These are phyloP conservation scores for Platynereis dumerilii DNA, from an alignment of 2,888 invertebrate genomes.

Conservation along the genomic window DNA sequence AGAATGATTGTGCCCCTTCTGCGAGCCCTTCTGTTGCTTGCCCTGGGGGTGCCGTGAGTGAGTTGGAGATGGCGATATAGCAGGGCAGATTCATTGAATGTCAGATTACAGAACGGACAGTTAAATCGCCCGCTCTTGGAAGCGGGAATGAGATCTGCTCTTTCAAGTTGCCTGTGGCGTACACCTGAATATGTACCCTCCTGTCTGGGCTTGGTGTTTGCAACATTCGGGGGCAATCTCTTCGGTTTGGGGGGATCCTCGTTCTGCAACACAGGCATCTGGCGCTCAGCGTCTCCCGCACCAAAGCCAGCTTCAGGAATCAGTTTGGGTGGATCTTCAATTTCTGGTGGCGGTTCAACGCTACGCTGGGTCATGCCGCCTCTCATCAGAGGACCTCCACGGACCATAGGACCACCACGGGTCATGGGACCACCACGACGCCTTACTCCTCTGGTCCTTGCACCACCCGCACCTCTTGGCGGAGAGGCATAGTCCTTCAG, in stretches of 20 bases:
- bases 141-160: constrained; percentile 2
- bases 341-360: background rate
- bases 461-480: background rate
- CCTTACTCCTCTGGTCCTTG: constrained; percentile 4
- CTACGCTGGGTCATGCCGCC: too few species aligned
- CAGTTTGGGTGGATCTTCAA: constrained; percentile 13
- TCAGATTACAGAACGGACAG: constrained; percentile 20
- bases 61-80: constrained; percentile 16
- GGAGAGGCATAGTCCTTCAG: constrained; percentile 28
- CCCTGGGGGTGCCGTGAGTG: constrained; percentile 19
- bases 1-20: constrained; percentile 21
- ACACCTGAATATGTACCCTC: background rate
- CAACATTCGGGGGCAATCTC: too few species aligned
- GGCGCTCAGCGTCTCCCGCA: background rate
- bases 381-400: too few species aligned
- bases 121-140: constrained; percentile 22
- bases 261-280: constrained; percentile 18
- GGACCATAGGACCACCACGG: background rate
- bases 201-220: too few species aligned
- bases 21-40: constrained; percentile 18
- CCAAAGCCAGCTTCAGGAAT: background rate
- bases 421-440: constrained; percentile 2
- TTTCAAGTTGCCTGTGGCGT: background rate
- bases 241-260: constrained; percentile 1
- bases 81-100: constrained; percentile 18